A percentile compares a stretch with the other conserved stretches of the same genome.
Evolutionary conservation across 2,797 vertebrate species (phyloP).

Genomic region (Neopelma chrysocephalum): DNA sequence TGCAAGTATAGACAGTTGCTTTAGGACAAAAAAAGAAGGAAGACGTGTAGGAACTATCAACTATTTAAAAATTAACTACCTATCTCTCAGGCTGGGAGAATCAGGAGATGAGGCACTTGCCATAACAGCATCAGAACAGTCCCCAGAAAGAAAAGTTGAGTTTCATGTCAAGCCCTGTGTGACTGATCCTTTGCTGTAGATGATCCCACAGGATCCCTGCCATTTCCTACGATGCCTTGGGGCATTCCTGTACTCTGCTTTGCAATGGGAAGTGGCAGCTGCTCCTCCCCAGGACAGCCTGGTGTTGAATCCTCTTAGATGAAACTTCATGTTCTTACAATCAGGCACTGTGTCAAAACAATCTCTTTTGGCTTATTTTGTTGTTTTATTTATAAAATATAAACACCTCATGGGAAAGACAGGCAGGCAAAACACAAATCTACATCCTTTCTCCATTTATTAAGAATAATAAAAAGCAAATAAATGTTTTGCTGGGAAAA

Average conservation of each 20-base stretch:
- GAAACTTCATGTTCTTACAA: neutral
- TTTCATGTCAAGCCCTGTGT: neutral
- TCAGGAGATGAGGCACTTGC: neutral
- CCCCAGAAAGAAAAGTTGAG: neutral
- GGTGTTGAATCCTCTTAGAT: neutral
- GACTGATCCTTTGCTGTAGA: neutral
- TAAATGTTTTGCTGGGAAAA: neutral
- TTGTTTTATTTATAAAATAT: neutral
- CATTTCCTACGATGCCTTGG: neutral
- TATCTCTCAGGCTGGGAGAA: neutral
- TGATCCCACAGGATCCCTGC: neutral
- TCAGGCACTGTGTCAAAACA: neutral
- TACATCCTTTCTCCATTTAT: neutral
- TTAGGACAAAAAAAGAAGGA: neutral
- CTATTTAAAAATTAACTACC: neutral
- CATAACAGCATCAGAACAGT: neutral
- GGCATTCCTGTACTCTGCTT: neutral
- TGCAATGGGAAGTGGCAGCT: neutral
- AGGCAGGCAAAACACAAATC: neutral
- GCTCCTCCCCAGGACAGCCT: neutral
- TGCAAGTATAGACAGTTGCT: neutral
- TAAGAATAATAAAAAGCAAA: slow-evolving; percentile 31
- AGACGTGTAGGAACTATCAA: neutral
- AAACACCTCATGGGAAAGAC: neutral
- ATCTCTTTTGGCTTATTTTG: neutral